Conservation (phyloP, 2,113 vertebrate species). For the Lycaon pictus region DNA sequence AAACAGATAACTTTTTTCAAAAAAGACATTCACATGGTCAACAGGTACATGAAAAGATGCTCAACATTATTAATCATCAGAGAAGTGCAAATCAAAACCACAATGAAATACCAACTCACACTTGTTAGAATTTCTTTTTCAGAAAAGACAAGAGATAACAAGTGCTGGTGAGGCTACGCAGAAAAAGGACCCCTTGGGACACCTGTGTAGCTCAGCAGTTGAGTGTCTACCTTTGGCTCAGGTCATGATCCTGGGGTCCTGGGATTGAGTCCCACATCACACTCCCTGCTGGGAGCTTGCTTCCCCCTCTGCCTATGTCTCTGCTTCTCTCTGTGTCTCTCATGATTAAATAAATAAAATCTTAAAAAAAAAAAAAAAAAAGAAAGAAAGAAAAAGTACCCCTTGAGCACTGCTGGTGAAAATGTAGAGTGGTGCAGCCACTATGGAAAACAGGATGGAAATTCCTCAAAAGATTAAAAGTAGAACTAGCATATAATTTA, state of each 20-base stretch:
- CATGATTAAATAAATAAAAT: no score
- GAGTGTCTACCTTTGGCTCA: no score
- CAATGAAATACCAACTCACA: neutral
- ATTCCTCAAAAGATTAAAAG: neutral
- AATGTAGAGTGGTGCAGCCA: neutral
- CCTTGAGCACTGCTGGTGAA: neutral
- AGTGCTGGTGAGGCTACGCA: neutral
- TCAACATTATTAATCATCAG: neutral
- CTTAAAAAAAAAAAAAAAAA: no score
- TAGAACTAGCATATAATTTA: neutral
- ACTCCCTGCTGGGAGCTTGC: no score
- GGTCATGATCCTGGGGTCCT: no score
- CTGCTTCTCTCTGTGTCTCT: no score
- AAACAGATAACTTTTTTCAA: neutral
- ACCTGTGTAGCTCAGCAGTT: no score
- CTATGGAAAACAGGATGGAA: neutral
- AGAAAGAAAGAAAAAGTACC: neutral
- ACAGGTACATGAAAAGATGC: neutral
- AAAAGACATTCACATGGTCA: neutral
- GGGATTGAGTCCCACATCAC: no score
- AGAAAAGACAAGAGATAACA: neutral
- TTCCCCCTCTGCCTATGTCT: no score
- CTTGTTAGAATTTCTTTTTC: neutral
- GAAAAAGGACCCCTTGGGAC: neutral
- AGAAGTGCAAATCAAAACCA: constrained; percentile 46